Evolutionary conservation across 1,140 invertebrate species (phyloP).

Genomic region (Argopecten irradians): DNA sequence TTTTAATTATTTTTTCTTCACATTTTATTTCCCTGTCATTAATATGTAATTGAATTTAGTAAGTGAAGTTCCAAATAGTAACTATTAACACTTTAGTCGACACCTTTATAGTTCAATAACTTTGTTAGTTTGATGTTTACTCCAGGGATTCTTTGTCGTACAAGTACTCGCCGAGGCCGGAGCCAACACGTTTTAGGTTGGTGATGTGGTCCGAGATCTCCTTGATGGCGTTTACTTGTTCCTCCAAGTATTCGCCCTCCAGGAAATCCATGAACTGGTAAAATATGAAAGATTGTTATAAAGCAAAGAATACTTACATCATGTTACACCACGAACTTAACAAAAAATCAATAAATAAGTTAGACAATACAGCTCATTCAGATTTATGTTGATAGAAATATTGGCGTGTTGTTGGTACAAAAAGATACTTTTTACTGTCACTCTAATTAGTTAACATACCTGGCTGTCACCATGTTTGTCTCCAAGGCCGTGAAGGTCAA

Average conservation of each 20-base stretch:
- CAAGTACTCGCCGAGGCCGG: constrained; percentile 82
- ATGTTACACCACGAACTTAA: too few species aligned
- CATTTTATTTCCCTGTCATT: neutral
- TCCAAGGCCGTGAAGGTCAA: constrained; percentile 84
- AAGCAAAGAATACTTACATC: too few species aligned
- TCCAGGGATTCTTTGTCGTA: constrained; percentile 79
- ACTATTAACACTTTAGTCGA: too few species aligned
- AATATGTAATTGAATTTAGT: neutral
- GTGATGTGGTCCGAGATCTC: constrained; percentile 81
- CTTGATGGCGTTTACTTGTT: constrained; percentile 83
- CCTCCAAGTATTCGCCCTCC: constrained; percentile 80
- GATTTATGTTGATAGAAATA: too few species aligned
- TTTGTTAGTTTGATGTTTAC: neutral
- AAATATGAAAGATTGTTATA: too few species aligned
- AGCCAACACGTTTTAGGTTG: constrained; percentile 81
- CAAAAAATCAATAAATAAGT: too few species aligned
- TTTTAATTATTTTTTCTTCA: neutral
- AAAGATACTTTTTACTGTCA: too few species aligned
- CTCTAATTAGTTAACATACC: constrained; percentile 60
- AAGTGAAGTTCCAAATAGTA: too few species aligned
- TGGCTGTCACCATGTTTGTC: constrained; percentile 81
- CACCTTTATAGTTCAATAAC: neutral
- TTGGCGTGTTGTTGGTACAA: too few species aligned
- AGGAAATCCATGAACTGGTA: constrained; percentile 80
- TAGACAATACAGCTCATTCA: too few species aligned